Conservation (phyloP, 2,113 vertebrate species). For the rat (Rattus norvegicus) region GRCr8 NC_086024.1:75969001-75969500, state of each 20-base stretch:
- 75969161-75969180: neutral
- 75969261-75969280: neutral
- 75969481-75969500: slow-evolving; percentile 31
- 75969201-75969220: neutral
- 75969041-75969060: neutral
- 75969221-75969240: neutral
- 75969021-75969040: neutral
- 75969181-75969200: neutral
- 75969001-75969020: neutral
- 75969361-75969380: neutral
- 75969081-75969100: neutral
- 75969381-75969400: slow-evolving; percentile 7
- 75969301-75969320: neutral
- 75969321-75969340: neutral
- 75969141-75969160: neutral
- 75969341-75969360: neutral
- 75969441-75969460: neutral
- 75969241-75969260: neutral
- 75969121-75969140: neutral
- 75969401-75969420: slow-evolving; percentile 21
- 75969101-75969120: neutral
- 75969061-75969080: slow-evolving; percentile 4
- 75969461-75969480: neutral
- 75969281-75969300: neutral
- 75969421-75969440: slow-evolving; percentile 30